Evolutionary conservation across 2,797 vertebrate genomes (phyloP), one percentile per base, ranked within the genome.

Genomic region (Leptatherina wallacei): DNA sequence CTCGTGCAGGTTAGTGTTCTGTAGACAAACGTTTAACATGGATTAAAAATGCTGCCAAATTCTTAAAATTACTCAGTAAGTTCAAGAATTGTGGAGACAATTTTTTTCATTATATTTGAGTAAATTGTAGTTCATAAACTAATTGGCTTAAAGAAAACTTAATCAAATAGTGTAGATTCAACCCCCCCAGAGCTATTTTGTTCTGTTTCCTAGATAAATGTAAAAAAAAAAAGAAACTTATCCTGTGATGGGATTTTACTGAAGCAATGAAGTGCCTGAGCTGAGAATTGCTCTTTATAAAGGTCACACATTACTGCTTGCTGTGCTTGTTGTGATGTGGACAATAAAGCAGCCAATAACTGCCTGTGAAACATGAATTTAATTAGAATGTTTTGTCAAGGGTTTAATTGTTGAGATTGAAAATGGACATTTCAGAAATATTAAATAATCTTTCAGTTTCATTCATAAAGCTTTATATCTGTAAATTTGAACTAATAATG

Each of bases 301-400:
- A 92, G 90, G 89, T 92, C 90, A 85, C 56, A 40, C 66, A 77
- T 87, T 78, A 89, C 72, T 57, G 71, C 57, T 55, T 59, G 84
- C 85, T 85, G 69, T 81, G 83, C 60, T 57, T 59, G 84, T 85
- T 85, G 69, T 81, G 83, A 87, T 71, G 76, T 35, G 60, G 73
- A 71, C 87, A 86, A 87, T 91, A 85, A 89, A 88, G 75, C 85
- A 69, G 60, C 78, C 85, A 79, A 87, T 90, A 87, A 86, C 79
- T 52, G 74, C 72, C 54, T 30, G 49, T 75, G 69, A 89, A 80
- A 86, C 73, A 42, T 40, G 69, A 75, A 75, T 73, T 73, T 83
- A 84, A 90, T 90, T 80, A 73, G 30, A 82, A 61, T 61, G 61
- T 71, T 83, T 73, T 67, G 65, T 78, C 38, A 57, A 32, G 36